A percentile compares a stretch with the other conserved stretches of the same genome.
These are phyloP conservation scores for Ibycter americanus DNA, from an alignment of 2,797 vertebrate species.

Conservation along the genomic window DNA sequence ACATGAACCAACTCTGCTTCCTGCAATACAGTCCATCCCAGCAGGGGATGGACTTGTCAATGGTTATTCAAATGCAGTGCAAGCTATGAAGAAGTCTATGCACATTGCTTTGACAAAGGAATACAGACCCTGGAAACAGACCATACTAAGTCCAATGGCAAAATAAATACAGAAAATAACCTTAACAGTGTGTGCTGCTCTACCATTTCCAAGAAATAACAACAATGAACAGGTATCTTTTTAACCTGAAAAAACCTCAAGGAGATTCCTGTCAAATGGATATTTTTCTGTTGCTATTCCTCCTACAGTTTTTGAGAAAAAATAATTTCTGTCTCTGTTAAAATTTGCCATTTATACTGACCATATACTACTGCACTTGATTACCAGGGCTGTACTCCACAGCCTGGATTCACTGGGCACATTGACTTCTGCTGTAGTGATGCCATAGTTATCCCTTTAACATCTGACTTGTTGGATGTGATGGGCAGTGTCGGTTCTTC, in stretches of 20 bases:
- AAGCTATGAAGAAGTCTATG: background rate
- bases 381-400: background rate
- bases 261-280: background rate
- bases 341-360: background rate
- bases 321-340: background rate
- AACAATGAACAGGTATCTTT: background rate
- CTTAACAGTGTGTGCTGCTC: background rate
- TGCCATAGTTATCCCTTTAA: background rate
- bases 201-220: background rate
- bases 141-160: background rate
- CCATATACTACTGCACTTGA: background rate
- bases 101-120: background rate
- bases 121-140: background rate
- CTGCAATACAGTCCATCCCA: background rate
- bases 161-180: background rate
- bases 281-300: background rate
- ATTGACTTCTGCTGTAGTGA: background rate
- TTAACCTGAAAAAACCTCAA: background rate
- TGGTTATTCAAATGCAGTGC: background rate
- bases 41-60: rapidly evolving
- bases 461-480: background rate
- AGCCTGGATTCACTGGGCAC: background rate
- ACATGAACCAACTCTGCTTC: background rate
- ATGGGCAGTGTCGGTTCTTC: background rate
- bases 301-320: background rate